Evolutionary conservation across 2,888 invertebrate species (phyloP), one percentile per base, ranked within the genome.

Genomic region (Drosophila meridiana): DNA sequence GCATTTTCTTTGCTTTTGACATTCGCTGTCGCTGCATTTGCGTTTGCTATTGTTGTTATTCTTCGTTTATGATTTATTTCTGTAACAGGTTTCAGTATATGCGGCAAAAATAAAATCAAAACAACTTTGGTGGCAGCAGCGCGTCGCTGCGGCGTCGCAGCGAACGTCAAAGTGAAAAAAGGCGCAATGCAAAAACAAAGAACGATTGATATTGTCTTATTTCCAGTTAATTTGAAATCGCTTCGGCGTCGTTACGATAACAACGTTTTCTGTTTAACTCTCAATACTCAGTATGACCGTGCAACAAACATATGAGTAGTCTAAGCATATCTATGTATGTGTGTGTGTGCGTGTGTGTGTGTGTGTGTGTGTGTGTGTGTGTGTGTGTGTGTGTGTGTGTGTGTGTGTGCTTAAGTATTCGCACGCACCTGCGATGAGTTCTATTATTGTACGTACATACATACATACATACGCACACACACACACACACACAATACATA

Each of bases 11-110:
- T 74, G 62, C 56, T 45, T 78, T 71, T 78, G 64, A 68, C 70
- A 74, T 69, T 71, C 53, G 53, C 57, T 57, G 36, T 47, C 58
- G 58, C 45, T 69, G 61, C 69, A 71, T 2, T 40, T 28, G 63
- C 34, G 8, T 20, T 57, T 58, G 56, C 52, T 71, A 30, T 62
- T 67, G 42, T 66, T 66, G 13, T 67, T 59, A 30, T 30, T 30
- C 42, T 65, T 72, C 66, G 64, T 70, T 75, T 74, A 83, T 69
- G 56, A 74, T 78, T 80, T 75, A 76, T 87, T 82, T 85, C 64
- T 82, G 67, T 76, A 87, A 82, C 85, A 79, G 87, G 87, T 84
- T 84, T 75, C 71, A 43, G 55, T 36, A 42, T 59, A 34, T 60
- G 56, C 65, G 40, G 58, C 43, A 38, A 59, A 72, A 67, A 66